Evolutionary conservation across 2,888 invertebrate species (phyloP).

Genomic region (Drosophila buzzatii): DNA sequence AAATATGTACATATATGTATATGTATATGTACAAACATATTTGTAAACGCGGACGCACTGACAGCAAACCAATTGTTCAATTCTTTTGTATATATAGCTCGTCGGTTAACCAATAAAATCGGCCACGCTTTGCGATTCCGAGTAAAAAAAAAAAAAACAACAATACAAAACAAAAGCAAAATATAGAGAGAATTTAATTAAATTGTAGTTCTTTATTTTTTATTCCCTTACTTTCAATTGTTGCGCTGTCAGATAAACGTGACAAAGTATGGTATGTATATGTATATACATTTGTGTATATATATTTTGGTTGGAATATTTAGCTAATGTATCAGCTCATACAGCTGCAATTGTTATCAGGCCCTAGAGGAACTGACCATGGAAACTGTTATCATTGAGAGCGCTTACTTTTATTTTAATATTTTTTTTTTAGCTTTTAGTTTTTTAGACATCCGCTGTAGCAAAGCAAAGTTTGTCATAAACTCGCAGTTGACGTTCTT

Average conservation of each 20-base stretch:
- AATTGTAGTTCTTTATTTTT: slow-evolving; percentile 18
- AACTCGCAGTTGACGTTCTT: slow-evolving; percentile 1
- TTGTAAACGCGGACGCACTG: slow-evolving; percentile 5
- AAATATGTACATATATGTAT: not conserved
- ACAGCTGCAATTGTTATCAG: slow-evolving; percentile 46
- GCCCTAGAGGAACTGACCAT: slow-evolving; percentile 42
- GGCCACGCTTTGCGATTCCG: slow-evolving; percentile 68
- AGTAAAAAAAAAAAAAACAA: not conserved
- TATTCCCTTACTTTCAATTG: slow-evolving; percentile 52
- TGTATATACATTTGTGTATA: not conserved
- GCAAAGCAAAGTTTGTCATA: not conserved
- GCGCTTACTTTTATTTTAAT: not conserved
- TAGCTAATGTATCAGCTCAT: slow-evolving; percentile 12
- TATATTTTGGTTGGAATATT: not conserved
- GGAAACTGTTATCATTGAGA: slow-evolving; percentile 41
- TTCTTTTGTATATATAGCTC: slow-evolving; percentile 64
- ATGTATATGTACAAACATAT: slow-evolving; percentile 1
- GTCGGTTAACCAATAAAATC: slow-evolving; percentile 70
- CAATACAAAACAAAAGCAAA: too few species aligned
- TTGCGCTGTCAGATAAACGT: slow-evolving; percentile 36
- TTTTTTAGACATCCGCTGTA: slow-evolving; percentile 25
- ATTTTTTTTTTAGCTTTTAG: not conserved
- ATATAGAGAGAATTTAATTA: slow-evolving; percentile 17
- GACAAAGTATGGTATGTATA: slow-evolving; percentile 6
- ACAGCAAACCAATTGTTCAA: slow-evolving; percentile 70